Base-by-base conservation (phyloP, 2,888 invertebrate genomes). In the Orchestes rusci region DNA sequence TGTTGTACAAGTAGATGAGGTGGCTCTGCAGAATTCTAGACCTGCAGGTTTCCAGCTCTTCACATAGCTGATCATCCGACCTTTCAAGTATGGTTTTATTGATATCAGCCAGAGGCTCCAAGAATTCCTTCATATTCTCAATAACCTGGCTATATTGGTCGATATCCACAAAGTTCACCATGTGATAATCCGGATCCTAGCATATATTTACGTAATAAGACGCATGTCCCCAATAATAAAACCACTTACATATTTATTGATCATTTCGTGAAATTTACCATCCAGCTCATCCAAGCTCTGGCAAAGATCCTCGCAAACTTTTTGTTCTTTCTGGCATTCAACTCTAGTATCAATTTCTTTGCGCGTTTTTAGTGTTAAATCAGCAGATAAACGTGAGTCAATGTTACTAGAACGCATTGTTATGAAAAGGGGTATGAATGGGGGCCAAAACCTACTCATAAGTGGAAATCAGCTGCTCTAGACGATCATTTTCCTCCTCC, bases 1-100 rank as follows among this genome's bases (percentile, higher is more conserved):
- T 70, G 67, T 71, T 73, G 66, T 69, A 67, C 64, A 73, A 71
- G 72, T 73, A 74, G 69, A 72, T 70, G 66, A 60, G 67, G 61
- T 71, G 71, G 72, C 73, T 74, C 70, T 73, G 72, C 69, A 72
- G 70, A 68, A 72, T 66, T 67, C 74, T 74, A 42, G 28, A 47
- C 31, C 40, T 52, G 41, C 50, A 51, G 15, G 33, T 54, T 27
- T 45, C 46, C 20, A 55, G 44, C 20, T 43, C 42, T 19, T 52
- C 45, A 10, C 33, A 28, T 31, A 46, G 33, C 13, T 38, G 20
- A 31, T 56, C 51, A 47, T 51, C 51, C 12, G 45, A 36, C 23
- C 43, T 29, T 17, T 51, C 48, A 15, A 51, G 36, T 30, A 15
- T 35, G 2, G 39, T 48, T 23, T 43, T 38, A 28, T 48, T 39